These are phyloP conservation scores for Neodiprion fabricii DNA, from an alignment of 1,140 invertebrate genomes.

Conservation along the genomic window DNA sequence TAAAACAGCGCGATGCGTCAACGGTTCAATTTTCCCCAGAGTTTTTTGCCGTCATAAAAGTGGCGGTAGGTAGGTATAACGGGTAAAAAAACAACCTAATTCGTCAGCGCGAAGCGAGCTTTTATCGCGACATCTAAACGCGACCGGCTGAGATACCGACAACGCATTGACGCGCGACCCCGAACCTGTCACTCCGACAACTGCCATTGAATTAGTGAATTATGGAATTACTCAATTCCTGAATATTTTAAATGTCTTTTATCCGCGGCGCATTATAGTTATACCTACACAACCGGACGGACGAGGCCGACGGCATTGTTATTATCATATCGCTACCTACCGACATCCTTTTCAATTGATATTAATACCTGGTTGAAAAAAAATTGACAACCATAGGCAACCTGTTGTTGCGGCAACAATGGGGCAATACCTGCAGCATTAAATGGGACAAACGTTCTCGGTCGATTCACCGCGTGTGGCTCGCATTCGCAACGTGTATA, in stretches of 20 bases:
- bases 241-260: neutral
- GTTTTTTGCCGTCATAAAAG: neutral
- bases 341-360: neutral
- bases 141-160: neutral
- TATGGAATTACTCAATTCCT: constrained; percentile 2
- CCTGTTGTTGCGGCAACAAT: too few species aligned
- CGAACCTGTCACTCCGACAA: neutral
- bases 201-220: constrained; percentile 1
- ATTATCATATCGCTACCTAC: neutral
- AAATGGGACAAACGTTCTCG: neutral
- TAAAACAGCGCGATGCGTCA: neutral
- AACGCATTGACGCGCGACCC: constrained; percentile 1
- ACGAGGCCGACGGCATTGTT: neutral
- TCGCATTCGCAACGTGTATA: neutral
- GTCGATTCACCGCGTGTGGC: neutral
- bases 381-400: neutral
- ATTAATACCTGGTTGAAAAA: neutral
- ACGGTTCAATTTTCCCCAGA: neutral
- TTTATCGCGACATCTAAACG: neutral
- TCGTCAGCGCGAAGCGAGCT: too few species aligned
- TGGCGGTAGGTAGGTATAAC: neutral
- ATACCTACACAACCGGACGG: neutral
- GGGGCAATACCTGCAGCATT: neutral
- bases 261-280: neutral
- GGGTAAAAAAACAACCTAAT: neutral